Percentiles rank a stretch among this genome's conserved stretches.
These are phyloP conservation scores for Vanessa atalanta DNA, from an alignment of 1,140 invertebrate species.

Conservation along the genomic window DNA sequence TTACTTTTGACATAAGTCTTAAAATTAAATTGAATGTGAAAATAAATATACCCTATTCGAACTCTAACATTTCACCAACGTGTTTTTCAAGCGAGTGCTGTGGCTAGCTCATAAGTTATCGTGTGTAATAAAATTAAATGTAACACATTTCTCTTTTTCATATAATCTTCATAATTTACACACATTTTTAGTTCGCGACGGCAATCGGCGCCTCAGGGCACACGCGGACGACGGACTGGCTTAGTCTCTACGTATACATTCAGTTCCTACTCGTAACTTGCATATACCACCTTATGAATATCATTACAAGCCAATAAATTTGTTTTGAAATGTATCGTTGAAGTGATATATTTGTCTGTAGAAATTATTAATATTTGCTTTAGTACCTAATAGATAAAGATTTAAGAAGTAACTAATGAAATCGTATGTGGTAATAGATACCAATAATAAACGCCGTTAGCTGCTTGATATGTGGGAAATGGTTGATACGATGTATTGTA, in stretches of 20 bases:
- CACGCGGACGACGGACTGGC: slow-evolving; percentile 19
- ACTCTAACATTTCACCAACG: slow-evolving; percentile 46
- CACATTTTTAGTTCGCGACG: slow-evolving; percentile 75
- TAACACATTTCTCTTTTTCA: slow-evolving; percentile 81
- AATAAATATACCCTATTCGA: slow-evolving; percentile 32
- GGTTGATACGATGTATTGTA: too few species aligned
- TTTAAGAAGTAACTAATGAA: background rate
- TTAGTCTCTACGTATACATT: slow-evolving; percentile 22
- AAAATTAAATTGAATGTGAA: slow-evolving; percentile 13
- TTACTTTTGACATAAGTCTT: slow-evolving; percentile 5
- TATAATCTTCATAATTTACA: slow-evolving; percentile 80
- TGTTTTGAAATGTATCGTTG: slow-evolving; percentile 16
- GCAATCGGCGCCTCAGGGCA: slow-evolving; percentile 62
- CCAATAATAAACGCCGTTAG: too few species aligned
- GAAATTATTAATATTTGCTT: slow-evolving; percentile 11
- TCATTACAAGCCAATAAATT: slow-evolving; percentile 28
- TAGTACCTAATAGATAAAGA: background rate
- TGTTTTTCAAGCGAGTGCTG: slow-evolving; percentile 76
- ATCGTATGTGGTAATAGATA: background rate
- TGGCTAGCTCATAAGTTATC: slow-evolving; percentile 78
- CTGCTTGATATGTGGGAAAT: too few species aligned
- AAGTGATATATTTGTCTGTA: slow-evolving; percentile 3
- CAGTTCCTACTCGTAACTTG: slow-evolving; percentile 24
- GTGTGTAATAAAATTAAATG: slow-evolving; percentile 81
- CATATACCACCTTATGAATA: slow-evolving; percentile 24